Conservation (phyloP, 1,140 invertebrate species). For the Drosophila sechellia region DNA sequence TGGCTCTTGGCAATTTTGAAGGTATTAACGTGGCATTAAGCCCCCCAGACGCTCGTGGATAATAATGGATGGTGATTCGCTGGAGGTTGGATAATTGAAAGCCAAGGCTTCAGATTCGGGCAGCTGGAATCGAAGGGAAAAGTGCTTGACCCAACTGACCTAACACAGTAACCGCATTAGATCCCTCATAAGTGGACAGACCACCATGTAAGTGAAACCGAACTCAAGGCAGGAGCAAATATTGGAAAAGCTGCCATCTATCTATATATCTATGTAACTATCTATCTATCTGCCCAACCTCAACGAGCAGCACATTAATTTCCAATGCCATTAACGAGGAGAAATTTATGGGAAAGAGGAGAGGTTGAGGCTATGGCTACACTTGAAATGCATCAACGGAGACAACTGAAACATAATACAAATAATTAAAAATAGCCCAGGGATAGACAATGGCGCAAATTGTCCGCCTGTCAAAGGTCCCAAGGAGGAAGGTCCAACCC, state of each 20-base stretch:
- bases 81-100: conserved; percentile 32
- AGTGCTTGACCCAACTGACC: conserved; percentile 57
- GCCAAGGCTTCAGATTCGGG: conserved; percentile 14
- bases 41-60: conserved; percentile 15
- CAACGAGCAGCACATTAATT: conserved; percentile 46
- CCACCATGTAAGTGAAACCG: conserved; percentile 71
- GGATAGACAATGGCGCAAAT: conserved; percentile 48
- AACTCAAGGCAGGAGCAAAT: conserved; percentile 53
- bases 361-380: conserved; percentile 31
- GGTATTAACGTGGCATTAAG: conserved; percentile 56
- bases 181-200: conserved; percentile 27
- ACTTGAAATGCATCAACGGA: conserved; percentile 49
- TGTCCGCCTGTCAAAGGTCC: conserved; percentile 20
- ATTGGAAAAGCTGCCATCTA: conserved; percentile 61
- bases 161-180: conserved; percentile 71
- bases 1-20: conserved; percentile 48
- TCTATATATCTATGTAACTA: conserved; percentile 21
- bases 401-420: conserved; percentile 80
- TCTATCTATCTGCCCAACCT: conserved; percentile 6
- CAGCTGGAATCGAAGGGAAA: conserved; percentile 19
- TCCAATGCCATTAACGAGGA: conserved; percentile 62
- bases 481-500: conserved; percentile 42
- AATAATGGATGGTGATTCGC: conserved; percentile 45
- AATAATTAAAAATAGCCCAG: conserved; percentile 79
- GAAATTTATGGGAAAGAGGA: conserved; percentile 36